These are phyloP conservation scores for Ernsta delagoae DNA, from an alignment of 2,888 invertebrate species.

Conservation along the genomic window DNA sequence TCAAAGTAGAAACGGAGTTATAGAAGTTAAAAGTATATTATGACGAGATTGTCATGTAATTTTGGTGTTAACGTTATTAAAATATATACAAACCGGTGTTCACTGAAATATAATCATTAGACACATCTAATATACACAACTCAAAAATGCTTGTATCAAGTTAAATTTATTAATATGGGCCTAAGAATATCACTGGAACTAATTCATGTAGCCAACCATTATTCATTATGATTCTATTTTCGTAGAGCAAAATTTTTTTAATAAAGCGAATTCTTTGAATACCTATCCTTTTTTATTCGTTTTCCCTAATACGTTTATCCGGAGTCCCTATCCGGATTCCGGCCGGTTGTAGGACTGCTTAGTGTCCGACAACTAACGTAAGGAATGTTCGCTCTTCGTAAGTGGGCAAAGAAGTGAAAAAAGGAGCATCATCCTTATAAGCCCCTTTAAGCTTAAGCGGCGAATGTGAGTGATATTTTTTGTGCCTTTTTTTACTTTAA, in stretches of 20 bases:
- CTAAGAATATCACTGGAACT: no score
- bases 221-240: not conserved
- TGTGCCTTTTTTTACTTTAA: not conserved
- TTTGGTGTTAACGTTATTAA: no score
- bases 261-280: constrained; percentile 23
- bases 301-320: constrained; percentile 30
- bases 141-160: no score
- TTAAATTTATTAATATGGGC: no score
- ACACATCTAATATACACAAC: no score
- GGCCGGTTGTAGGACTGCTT: constrained; percentile 13
- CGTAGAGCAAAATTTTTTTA: not conserved
- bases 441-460: not conserved
- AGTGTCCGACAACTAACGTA: constrained; percentile 29
- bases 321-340: constrained; percentile 22
- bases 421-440: no score
- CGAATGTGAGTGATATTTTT: constrained; percentile 9
- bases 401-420: constrained; percentile 10
- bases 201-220: not conserved
- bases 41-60: no score
- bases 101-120: no score
- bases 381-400: constrained; percentile 24
- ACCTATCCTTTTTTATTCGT: constrained; percentile 14
- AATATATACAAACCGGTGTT: no score
- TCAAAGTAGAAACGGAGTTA: no score
- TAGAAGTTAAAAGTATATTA: no score